Conservation (phyloP, 2,797 vertebrate genomes). For the Psittacula derbiana region DNA sequence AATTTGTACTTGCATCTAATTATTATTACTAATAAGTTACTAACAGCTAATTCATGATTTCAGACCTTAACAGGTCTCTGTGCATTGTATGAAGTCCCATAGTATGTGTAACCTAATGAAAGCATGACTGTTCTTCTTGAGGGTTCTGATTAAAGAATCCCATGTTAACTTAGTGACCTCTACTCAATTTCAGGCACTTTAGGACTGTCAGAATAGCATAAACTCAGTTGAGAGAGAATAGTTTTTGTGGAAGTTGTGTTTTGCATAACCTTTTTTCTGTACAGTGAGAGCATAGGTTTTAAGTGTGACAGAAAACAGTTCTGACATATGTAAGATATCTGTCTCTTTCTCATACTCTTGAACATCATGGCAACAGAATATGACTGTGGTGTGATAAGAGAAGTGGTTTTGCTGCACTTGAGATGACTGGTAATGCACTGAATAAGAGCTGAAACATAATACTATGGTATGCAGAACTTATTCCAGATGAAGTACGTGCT, state of each 20-base stretch:
- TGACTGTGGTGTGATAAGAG: not conserved
- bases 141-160: not conserved
- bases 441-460: not conserved
- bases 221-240: not conserved
- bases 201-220: not conserved
- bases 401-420: not conserved
- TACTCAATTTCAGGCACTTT: not conserved
- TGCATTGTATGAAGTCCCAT: not conserved
- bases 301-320: not conserved
- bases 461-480: not conserved
- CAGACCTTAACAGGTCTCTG: not conserved
- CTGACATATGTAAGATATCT: rapidly evolving
- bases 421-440: not conserved
- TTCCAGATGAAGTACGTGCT: not conserved
- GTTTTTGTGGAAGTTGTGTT: not conserved
- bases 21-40: not conserved
- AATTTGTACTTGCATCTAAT: not conserved
- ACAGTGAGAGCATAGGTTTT: not conserved
- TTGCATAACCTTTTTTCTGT: not conserved
- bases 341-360: not conserved
- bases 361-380: not conserved
- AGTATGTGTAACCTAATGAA: not conserved
- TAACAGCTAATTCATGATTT: not conserved
- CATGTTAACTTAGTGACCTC: not conserved
- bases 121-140: not conserved